Conservation (phyloP, 2,888 invertebrate genomes). For the Aplocera efformata region DNA sequence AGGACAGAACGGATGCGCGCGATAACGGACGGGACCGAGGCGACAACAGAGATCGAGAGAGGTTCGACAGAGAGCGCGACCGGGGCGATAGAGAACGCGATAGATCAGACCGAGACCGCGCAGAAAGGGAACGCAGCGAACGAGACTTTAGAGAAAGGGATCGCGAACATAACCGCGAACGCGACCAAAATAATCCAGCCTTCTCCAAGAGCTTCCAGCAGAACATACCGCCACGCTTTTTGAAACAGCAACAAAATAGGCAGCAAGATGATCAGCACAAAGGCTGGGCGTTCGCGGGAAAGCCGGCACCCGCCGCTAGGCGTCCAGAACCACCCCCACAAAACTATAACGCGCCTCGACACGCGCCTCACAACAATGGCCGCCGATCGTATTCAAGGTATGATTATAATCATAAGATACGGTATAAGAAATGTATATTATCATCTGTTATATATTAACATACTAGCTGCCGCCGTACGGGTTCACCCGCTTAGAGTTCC, state of each 20-base stretch:
- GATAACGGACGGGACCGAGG: constrained; percentile 61
- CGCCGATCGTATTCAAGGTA: constrained; percentile 73
- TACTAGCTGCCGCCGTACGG: no score
- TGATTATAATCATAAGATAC: constrained; percentile 10
- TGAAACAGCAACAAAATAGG: constrained; percentile 85
- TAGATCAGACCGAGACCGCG: constrained; percentile 49
- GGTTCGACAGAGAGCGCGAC: constrained; percentile 33
- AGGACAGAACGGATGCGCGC: constrained; percentile 49
- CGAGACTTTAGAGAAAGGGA: constrained; percentile 50
- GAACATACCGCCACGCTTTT: constrained; percentile 92
- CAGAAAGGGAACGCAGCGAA: constrained; percentile 38
- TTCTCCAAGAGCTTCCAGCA: constrained; percentile 89
- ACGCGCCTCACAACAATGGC: constrained; percentile 57
- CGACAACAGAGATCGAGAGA: constrained; percentile 43
- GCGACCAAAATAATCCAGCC: constrained; percentile 79
- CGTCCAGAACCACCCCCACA: constrained; percentile 43
- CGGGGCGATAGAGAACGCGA: constrained; percentile 30
- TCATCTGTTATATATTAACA: no score
- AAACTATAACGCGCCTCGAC: constrained; percentile 61
- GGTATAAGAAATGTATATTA: no score
- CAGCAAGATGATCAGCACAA: constrained; percentile 67
- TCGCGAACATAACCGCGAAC: constrained; percentile 62
- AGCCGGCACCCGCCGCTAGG: constrained; percentile 64
- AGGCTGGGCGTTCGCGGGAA: constrained; percentile 67
- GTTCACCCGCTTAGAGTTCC: no score